Conservation (phyloP, 2,113 vertebrate species). For the Hippolais icterina region DNA sequence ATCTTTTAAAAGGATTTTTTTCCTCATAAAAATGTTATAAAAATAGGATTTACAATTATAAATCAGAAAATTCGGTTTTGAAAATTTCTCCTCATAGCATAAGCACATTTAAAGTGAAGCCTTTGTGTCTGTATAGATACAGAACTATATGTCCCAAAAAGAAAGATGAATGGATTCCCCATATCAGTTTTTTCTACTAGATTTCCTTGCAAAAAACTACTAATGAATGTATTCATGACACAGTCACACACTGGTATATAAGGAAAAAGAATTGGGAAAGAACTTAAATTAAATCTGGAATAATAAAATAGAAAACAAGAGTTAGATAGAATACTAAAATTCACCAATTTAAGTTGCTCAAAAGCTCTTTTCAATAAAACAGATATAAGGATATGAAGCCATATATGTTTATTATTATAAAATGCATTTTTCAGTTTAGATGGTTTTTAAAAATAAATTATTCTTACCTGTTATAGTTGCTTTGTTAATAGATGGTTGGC, state of each 20-base stretch:
- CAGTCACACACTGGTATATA: neutral
- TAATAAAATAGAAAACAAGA: neutral
- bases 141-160: neutral
- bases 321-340: neutral
- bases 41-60: neutral
- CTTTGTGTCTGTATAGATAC: neutral
- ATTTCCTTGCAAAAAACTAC: neutral
- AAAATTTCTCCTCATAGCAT: neutral
- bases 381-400: neutral
- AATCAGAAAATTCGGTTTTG: neutral
- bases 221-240: neutral
- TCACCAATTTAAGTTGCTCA: neutral
- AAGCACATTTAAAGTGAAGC: neutral
- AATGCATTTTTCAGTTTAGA: neutral
- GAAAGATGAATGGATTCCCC: neutral
- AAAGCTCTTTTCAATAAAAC: neutral
- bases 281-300: neutral
- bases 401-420: neutral
- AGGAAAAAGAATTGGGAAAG: neutral
- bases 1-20: neutral
- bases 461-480: constrained; percentile 92
- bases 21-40: neutral
- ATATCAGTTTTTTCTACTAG: neutral
- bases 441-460: neutral
- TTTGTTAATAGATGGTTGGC: constrained; percentile 95